Evolutionary conservation across 2,888 invertebrate genomes (phyloP).

Genomic region (Aproaerema taeniolella): DNA sequence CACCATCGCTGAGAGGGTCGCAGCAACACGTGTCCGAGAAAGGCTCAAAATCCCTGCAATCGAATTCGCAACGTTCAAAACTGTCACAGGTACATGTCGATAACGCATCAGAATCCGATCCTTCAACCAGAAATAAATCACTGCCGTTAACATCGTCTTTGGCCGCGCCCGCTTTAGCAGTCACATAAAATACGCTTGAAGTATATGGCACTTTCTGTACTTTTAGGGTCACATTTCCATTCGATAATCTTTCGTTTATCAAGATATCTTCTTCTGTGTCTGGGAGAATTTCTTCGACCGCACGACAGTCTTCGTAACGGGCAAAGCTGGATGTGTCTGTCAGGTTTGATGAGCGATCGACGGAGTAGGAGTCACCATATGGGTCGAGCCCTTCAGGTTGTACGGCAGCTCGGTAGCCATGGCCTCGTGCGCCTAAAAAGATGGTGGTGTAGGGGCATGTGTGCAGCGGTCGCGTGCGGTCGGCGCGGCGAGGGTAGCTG

Average conservation of each 20-base stretch:
- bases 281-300: slow-evolving; percentile 43
- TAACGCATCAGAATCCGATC: slow-evolving; percentile 67
- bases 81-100: slow-evolving; percentile 76
- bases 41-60: slow-evolving; percentile 77
- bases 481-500: slow-evolving; percentile 73
- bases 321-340: slow-evolving; percentile 72
- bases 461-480: slow-evolving; percentile 63
- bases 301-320: slow-evolving; percentile 64
- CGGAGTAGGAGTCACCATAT: slow-evolving; percentile 63
- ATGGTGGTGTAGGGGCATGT: slow-evolving; percentile 72
- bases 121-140: slow-evolving; percentile 56
- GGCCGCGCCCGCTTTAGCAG: slow-evolving; percentile 47
- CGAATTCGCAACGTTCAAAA: slow-evolving; percentile 76
- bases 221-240: slow-evolving; percentile 45
- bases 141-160: slow-evolving; percentile 45
- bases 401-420: no score
- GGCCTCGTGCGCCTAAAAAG: slow-evolving; percentile 53
- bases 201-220: slow-evolving; percentile 68
- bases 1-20: slow-evolving; percentile 67
- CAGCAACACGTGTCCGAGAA: slow-evolving; percentile 80
- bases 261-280: slow-evolving; percentile 37
- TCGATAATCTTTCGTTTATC: slow-evolving; percentile 33
- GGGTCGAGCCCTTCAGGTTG: slow-evolving; percentile 62
- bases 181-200: slow-evolving; percentile 61
- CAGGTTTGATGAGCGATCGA: slow-evolving; percentile 66